Evolutionary conservation across 2,797 vertebrate species (phyloP).

Genomic region (Kryptolebias ocellatus): DNA sequence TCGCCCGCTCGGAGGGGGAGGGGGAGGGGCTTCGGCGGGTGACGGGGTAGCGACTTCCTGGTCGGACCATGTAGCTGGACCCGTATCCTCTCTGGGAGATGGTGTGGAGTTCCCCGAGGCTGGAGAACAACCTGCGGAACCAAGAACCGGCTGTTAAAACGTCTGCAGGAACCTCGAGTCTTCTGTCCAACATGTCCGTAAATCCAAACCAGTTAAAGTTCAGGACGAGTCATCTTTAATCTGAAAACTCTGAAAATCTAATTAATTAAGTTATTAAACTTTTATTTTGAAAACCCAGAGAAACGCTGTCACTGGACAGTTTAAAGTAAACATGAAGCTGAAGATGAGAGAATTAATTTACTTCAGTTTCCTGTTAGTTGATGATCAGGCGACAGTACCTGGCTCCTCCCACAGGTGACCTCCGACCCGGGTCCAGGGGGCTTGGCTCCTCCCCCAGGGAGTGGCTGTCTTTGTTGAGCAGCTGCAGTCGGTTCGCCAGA

Average conservation of each 20-base stretch:
- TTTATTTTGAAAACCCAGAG: too few relatives aligned
- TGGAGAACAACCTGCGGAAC: conserved; percentile 95
- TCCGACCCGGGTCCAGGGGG: conserved; percentile 91
- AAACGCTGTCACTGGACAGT: too few relatives aligned
- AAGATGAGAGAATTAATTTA: too few relatives aligned
- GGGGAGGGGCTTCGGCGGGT: conserved; percentile 94
- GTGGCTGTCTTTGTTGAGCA: conserved; percentile 96
- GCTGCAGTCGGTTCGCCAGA: conserved; percentile 92
- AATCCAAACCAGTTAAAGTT: too few relatives aligned
- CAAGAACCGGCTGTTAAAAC: not conserved
- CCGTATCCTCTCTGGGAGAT: conserved; percentile 96
- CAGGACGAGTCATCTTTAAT: too few relatives aligned
- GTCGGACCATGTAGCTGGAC: conserved; percentile 92
- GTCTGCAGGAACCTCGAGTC: not conserved
- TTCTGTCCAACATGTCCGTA: too few relatives aligned
- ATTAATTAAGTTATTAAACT: too few relatives aligned
- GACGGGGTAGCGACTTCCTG: conserved; percentile 94
- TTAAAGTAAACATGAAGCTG: too few relatives aligned
- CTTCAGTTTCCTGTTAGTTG: too few relatives aligned
- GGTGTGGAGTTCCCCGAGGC: conserved; percentile 96
- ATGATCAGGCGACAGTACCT: conserved; percentile 79
- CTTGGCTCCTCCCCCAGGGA: conserved; percentile 96
- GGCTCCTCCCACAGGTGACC: conserved; percentile 94
- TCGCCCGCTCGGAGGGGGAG: conserved; percentile 88
- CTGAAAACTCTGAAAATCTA: too few relatives aligned